Conservation (phyloP, 1,140 invertebrate species). For the Copidosoma floridanum region DNA sequence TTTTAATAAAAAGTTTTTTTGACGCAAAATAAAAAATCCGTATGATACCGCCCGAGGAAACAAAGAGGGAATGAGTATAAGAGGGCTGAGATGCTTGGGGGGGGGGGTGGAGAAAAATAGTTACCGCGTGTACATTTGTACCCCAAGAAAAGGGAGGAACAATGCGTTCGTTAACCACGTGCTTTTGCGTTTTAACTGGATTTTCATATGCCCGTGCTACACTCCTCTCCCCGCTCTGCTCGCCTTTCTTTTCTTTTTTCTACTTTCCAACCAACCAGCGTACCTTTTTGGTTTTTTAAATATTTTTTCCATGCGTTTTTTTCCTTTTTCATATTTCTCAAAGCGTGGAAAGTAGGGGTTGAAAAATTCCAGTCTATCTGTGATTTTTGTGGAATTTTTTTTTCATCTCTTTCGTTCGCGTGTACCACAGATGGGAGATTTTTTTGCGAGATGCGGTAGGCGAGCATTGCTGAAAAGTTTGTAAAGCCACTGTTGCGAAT, state of each 20-base stretch:
- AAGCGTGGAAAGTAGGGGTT: no score
- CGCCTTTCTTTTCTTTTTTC: background rate
- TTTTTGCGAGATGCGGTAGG: background rate
- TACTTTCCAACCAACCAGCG: no score
- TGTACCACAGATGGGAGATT: background rate
- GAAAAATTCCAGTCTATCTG: background rate
- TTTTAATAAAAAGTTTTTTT: conserved; percentile 56
- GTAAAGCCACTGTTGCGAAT: background rate
- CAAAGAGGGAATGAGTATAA: background rate
- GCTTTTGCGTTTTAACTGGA: conserved; percentile 2
- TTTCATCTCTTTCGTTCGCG: background rate
- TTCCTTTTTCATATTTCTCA: background rate
- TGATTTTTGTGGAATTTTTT: background rate
- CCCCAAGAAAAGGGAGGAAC: conserved; percentile 11
- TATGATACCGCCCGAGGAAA: conserved; percentile 15
- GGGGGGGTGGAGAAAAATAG: background rate
- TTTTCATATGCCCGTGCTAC: background rate
- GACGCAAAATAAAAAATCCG: conserved; percentile 45
- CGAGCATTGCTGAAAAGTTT: background rate
- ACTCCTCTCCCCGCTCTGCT: background rate
- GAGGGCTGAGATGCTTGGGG: no score
- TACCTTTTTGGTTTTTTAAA: conserved; percentile 3
- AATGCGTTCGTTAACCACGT: conserved; percentile 7
- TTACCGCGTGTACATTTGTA: background rate
- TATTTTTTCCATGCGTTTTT: background rate